Evolutionary conservation across 2,797 vertebrate genomes (phyloP), one percentile per base, ranked within the genome.

Genomic region (Acestrorhynchus altus): DNA sequence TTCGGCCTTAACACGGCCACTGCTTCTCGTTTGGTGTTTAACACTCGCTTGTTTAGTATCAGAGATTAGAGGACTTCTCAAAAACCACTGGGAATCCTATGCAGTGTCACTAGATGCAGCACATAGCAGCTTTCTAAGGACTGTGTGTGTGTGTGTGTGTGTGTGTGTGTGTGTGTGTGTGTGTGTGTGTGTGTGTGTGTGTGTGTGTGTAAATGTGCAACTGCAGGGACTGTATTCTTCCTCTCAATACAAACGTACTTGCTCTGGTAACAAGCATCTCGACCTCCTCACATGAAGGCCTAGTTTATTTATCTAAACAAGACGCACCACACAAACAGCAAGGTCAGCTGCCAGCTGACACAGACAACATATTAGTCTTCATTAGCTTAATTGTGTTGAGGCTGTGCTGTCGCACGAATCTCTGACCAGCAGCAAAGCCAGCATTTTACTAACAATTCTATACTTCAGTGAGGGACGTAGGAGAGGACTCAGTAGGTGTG

Each of bases 241-340:
- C 24, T 39, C 26, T 72, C 26, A 20, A 71, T 49, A 81, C 68
- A 67, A 60, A 68, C 73, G 22, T 56, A 22, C 39, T 16, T 20
- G 26, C 68, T 64, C n/a, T 65, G 56, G 66, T 76, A 80, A 56
- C 76, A 82, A 78, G 76, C 80, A 65, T 76, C 61, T 70, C 75
- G 63, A 83, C 86, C 82, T 87, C 80, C 59, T 59, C 28, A 63
- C 74, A 77, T 78, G 79, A 86, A 87, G 80, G 81, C 80, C 82
- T 57, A 74, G 22, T 1, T 63, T 61, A 84, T 80, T 82, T 72
- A 85, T 78, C 68, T 72, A 78, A 64, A 65, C n/a, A n/a, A n/a
- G n/a, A n/a, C 61, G 52, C 59, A 56, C 59, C 26, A 75, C 70
- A 74, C 77, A 81, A 66, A 82, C 72, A 76, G 72, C 81, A 83